Base-by-base conservation (phyloP, 2,113 vertebrate species). In the Leptobrachium ailaonicum region DNA sequence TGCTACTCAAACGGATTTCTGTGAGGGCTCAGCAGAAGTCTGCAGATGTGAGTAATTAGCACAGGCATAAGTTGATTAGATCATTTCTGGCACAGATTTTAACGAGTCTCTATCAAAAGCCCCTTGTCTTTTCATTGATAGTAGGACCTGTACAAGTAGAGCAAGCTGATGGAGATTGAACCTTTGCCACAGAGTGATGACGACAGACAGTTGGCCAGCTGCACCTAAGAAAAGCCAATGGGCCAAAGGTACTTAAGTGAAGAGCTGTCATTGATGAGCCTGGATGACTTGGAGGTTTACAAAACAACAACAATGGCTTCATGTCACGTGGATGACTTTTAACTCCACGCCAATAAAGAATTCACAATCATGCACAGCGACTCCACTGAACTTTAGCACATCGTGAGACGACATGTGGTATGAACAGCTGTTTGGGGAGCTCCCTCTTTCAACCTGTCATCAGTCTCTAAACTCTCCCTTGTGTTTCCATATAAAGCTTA, bases 1-100 rank as follows among this genome's bases (percentile, higher is more conserved):
- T 79, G 69, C 69, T 53, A 44, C 40, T 12, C 44, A 54, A 11
- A 72, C 77, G 20, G 60, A 72, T 66, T 14, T 79, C 69, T 54
- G 40, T 41, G 58, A 79, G 20, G 2, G 44, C 43, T 71, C 67
- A 71, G 76, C 76, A 71, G 20, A 32, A 78, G 20, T 71, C 68
- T 71, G 68, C 68, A 78, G 76, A 78, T 78, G 67, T 63, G 56
- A 63, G 13, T 71, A 62, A 77, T 71, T 71, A 78, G 54, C 11
- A 47, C 67, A 71, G 42, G 71, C 44, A 60, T 47, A 47, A 70
- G 76, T 50, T 53, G 43, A 63, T 71, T 70, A 71, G 42, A 78
- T 77, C 14, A 70, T 60, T 77, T 77, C 70, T 69, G 76, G 67
- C 76, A 14, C 6, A 43, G 42, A 14, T 6, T 77, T 77, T 40